Base-by-base conservation (phyloP, 2,797 vertebrate species). In the Pyrocephalus nanus region DNA sequence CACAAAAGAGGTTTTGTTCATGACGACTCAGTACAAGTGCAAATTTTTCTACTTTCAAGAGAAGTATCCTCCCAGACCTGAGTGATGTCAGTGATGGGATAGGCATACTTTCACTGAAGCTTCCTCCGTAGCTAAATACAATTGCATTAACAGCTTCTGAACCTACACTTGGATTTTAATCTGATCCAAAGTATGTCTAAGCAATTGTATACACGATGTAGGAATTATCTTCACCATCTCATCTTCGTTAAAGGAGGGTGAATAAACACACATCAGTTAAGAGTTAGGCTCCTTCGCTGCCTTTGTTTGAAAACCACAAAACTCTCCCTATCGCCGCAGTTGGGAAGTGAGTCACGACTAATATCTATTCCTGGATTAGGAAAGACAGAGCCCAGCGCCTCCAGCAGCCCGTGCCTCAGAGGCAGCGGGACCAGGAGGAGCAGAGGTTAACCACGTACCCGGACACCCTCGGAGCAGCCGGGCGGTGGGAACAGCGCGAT, bases 291-390 rank as follows among this genome's bases (percentile, higher is more conserved):
- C 53, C 34, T 77, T 50, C 76, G 7, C 25, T 16, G 76, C 50
- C 90, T 94, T 93, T 95, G 91, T 90, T 22, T 19, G 51, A 29
- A 88, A 84, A 3, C 79, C 88, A 70, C 86, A 43, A 61, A 36
- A 27, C 73, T 53, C 67, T 57, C 58, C 69, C 72, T 90, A 32
- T 29, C 17, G 15, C 67, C 6, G 6, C 60, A 8, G n/a, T 0
- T 58, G 62, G 45, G 83, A 64, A 64, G 26, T 1, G 75, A 90
- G 23, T 57, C 86, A 26, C 58, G 13, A 7, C 45, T 34, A 22
- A 15, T 2, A n/a, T 75, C 47, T 4, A 2, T 22, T 15, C 45
- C 22, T 3, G 54, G 53, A 1, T 60, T 1, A 12, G 57, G 40
- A 2, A 53, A 53, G 29, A 30, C 30, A 2, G 50, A 81, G 42